These are phyloP conservation scores for Xyliphius kryptos DNA, from an alignment of 2,113 vertebrate species.

Conservation along the genomic window DNA sequence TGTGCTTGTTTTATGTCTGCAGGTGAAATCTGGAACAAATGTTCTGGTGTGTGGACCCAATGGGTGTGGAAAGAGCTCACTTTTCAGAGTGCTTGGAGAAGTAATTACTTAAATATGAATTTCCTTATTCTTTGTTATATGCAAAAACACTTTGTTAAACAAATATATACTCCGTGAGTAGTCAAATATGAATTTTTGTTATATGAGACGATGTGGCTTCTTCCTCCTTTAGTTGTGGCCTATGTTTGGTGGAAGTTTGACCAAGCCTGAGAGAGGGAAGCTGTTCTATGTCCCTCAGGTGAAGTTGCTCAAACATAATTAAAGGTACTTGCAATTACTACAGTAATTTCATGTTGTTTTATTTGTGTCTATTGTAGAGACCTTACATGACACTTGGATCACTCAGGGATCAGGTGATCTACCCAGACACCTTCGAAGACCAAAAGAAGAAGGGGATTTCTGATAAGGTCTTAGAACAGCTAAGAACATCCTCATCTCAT, in stretches of 20 bases:
- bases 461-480: constrained; percentile 85
- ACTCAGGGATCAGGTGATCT: constrained; percentile 94
- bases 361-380: constrained; percentile 64
- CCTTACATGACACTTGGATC: constrained; percentile 97
- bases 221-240: constrained; percentile 80
- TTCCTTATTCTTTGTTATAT: no score
- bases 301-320: no score
- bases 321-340: no score
- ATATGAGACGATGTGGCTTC: no score
- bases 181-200: no score
- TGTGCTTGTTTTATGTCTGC: constrained; percentile 16
- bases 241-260: constrained; percentile 87
- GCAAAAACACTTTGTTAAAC: no score
- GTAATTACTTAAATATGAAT: constrained; percentile 66
- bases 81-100: constrained; percentile 94
- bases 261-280: constrained; percentile 93
- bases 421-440: constrained; percentile 85
- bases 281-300: constrained; percentile 98
- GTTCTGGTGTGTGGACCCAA: constrained; percentile 98
- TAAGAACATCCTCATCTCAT: no score
- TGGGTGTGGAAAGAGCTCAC: constrained; percentile 95
- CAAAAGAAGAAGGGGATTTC: constrained; percentile 87
- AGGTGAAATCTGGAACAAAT: constrained; percentile 91
- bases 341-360: not conserved
- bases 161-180: no score